Base-by-base conservation (phyloP, 1,140 invertebrate species). In the Bombus superbus region DNA sequence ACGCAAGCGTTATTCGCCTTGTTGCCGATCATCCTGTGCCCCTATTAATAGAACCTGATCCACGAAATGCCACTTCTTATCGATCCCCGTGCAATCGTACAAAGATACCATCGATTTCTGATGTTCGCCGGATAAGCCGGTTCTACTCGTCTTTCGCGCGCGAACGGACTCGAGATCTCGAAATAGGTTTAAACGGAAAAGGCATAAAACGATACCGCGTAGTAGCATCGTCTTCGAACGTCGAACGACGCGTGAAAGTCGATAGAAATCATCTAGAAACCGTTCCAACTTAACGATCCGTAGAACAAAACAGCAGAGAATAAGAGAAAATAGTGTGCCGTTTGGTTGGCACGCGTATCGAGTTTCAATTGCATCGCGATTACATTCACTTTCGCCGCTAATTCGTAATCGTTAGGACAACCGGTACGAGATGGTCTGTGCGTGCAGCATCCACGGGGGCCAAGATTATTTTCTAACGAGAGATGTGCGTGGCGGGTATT, bases 391-490 rank as follows among this genome's bases (percentile, higher is more conserved):
- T 80, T 79, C 38, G 38, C 64, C 68, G 66, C 32, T 71, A 85
- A 84, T 84, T 79, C 82, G 82, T 84, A 84, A 79, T 85, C 83
- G 83, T 80, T 85, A 72, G 53, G 40, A 42, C 53, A 42, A 25
- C 44, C 53, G 57, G 64, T 35, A 59, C 13, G 75, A 38, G n/a
- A 57, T 22, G 64, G 53, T n/a, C 64, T 28, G 64, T 59, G 69
- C 47, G 64, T 57, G 74, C 74, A 32, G 15, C 35, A 28, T 47
- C 25, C n/a, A 38, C 35, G 32, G 66, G 44, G 68, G 47, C 40
- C 76, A 44, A 73, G 69, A 85, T 85, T 81, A 85, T 85, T 85
- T 85, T 85, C 77, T 85, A 85, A 85, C 80, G 77, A 81, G 68
- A 74, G 59, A 74, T 66, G 59, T 66, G 59, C 78, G 71, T 66